phyloP scores from a whole-genome alignment of 53 echinoderm and acorn worm genomes.

The Echinometra lucunter region DNA sequence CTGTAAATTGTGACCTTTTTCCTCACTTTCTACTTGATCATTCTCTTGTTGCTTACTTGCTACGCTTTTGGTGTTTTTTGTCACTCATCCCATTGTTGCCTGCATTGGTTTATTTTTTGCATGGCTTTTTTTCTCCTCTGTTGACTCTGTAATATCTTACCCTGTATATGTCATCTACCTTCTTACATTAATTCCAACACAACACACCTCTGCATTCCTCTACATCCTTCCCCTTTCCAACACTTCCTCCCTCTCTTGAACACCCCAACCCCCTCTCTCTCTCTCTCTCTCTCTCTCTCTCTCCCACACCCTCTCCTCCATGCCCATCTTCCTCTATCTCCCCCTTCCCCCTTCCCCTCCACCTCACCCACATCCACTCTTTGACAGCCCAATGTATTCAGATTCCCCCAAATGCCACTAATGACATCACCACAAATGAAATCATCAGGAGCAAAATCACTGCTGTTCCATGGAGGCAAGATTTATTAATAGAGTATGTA shows the following conservation, averaged over 20 bases:
- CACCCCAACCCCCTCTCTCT: not conserved
- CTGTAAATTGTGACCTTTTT: too few relatives aligned
- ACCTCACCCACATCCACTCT: not conserved
- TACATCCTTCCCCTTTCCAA: not conserved
- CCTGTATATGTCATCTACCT: not conserved
- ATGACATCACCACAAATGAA: not conserved
- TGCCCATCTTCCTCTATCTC: not conserved
- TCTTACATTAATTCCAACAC: not conserved
- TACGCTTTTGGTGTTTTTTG: too few relatives aligned
- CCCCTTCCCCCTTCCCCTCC: not conserved
- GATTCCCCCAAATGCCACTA: conserved; percentile 10
- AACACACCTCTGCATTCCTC: not conserved
- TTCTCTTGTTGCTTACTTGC: too few relatives aligned
- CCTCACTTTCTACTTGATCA: too few relatives aligned
- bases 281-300: not conserved
- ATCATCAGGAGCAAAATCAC: not conserved
- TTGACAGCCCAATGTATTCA: not conserved
- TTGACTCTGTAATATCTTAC: not conserved
- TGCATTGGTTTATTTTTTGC: not conserved
- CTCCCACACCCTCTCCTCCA: not conserved
- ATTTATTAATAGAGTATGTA: conserved; percentile 82
- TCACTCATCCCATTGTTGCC: too few relatives aligned
- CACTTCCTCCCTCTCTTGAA: not conserved
- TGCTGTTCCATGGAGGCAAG: conserved; percentile 36
- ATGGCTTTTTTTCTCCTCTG: not conserved